Evolutionary conservation across 2,797 vertebrate species (phyloP), one percentile per base, ranked within the genome.

Genomic region (Clarias fuscus): DNA sequence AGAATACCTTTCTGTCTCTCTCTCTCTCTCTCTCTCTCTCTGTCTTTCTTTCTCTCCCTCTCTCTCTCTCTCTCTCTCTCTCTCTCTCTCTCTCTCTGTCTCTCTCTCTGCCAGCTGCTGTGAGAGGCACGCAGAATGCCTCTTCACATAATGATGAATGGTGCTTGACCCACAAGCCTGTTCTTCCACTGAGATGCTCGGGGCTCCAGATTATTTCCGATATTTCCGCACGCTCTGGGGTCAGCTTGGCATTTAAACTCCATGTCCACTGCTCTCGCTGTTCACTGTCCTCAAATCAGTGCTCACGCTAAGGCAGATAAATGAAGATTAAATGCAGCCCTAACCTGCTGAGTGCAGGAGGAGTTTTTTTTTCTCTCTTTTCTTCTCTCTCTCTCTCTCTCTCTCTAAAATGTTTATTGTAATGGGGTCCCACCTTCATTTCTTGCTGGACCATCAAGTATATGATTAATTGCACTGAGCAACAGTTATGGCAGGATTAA

Each of bases 111-210:
- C 93, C 94, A 96, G 95, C 95, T 96, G 96, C 92, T 91, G 89
- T 93, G 93, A 93, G 94, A 96, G 96, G 95, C 95, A 77, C 27
- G 96, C 95, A 95, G 97, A 97, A 98, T 97, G 97, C 97, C 97
- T 97, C 97, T 97, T 96, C 95, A 95, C 94, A 93, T 96, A 95
- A 96, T 99, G 97, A 99, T 99, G 97, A 97, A 99, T 99, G 97
- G 96, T 94, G 94, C 96, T 98, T 98, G 97, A 98, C 97, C 98
- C 93, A 94, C 89, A 92, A 94, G 96, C 91, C 92, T 91, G 93
- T 93, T 96, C 94, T 93, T 92, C 83, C 58, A 76, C 62, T 64
- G 91, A 94, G 96, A 95, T 95, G 96, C 96, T 94, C 93, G 91
- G 93, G 95, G 94, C 93, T 93, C 90, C 91, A 93, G 96, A 97